Conservation (phyloP, 2,888 invertebrate genomes). For the Drosophila seclusa region DNA sequence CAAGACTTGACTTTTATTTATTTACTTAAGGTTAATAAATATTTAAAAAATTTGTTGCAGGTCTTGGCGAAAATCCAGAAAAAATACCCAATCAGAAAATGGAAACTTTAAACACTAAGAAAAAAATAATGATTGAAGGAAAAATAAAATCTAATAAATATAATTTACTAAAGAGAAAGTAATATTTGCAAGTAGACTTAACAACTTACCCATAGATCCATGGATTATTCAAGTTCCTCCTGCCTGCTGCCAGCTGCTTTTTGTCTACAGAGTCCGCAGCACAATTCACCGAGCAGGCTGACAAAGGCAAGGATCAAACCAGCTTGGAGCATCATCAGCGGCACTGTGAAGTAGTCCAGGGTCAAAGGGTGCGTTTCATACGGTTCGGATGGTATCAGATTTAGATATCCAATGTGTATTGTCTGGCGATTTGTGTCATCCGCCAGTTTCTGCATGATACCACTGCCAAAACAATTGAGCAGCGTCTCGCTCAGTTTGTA, state of each 20-base stretch:
- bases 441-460: conserved; percentile 56
- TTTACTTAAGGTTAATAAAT: background rate
- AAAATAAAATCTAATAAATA: no score
- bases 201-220: conserved; percentile 17
- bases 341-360: conserved; percentile 55
- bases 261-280: background rate
- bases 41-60: background rate
- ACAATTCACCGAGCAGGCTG: conserved; percentile 36
- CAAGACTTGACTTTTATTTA: background rate
- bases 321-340: conserved; percentile 25
- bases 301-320: conserved; percentile 22
- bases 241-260: background rate
- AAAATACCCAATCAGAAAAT: background rate
- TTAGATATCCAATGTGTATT: conserved; percentile 50
- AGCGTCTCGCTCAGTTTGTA: conserved; percentile 59
- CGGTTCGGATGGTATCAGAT: conserved; percentile 42
- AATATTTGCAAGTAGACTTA: background rate
- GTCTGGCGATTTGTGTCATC: conserved; percentile 47
- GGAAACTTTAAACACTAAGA: background rate
- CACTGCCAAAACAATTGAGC: conserved; percentile 59
- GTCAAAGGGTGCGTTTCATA: conserved; percentile 38
- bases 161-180: background rate
- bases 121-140: background rate
- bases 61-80: background rate
- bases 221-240: background rate